phyloP scores from a whole-genome alignment of 2,888 invertebrate species.

The Caradrina clavipalpis region DNA sequence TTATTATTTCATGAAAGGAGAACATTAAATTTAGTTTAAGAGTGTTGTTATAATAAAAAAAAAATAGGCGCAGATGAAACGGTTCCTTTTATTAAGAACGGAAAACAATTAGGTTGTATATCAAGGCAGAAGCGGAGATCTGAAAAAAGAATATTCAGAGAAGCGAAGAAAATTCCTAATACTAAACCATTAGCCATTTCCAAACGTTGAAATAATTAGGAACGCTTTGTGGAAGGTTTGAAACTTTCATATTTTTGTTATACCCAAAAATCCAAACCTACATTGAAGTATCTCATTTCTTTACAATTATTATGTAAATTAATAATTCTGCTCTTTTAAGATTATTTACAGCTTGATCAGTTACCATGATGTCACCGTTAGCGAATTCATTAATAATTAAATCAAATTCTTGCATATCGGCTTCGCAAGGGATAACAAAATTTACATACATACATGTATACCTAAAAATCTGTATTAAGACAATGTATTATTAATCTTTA shows the following conservation, averaged over 20 bases:
- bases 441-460: constrained; percentile 83
- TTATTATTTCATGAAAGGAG: constrained; percentile 75
- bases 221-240: background rate
- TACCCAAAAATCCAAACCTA: no score
- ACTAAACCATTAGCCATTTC: background rate
- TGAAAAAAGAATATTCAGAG: background rate
- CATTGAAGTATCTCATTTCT: no score
- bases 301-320: background rate
- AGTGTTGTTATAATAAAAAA: constrained; percentile 53
- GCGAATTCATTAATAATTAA: constrained; percentile 46
- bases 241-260: background rate
- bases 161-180: background rate
- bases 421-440: constrained; percentile 65
- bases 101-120: constrained; percentile 25
- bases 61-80: constrained; percentile 34
- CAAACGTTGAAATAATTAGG: background rate
- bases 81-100: constrained; percentile 24
- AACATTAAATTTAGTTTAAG: constrained; percentile 66
- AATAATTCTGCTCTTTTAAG: background rate
- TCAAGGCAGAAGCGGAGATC: background rate
- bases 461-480: constrained; percentile 86
- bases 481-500: constrained; percentile 91
- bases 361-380: constrained; percentile 12
- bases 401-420: constrained; percentile 40
- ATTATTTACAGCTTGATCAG: background rate